Evolutionary conservation across 1,140 invertebrate genomes (phyloP), one percentile per base, ranked within the genome.

Genomic region (Pogonus chalceus): DNA sequence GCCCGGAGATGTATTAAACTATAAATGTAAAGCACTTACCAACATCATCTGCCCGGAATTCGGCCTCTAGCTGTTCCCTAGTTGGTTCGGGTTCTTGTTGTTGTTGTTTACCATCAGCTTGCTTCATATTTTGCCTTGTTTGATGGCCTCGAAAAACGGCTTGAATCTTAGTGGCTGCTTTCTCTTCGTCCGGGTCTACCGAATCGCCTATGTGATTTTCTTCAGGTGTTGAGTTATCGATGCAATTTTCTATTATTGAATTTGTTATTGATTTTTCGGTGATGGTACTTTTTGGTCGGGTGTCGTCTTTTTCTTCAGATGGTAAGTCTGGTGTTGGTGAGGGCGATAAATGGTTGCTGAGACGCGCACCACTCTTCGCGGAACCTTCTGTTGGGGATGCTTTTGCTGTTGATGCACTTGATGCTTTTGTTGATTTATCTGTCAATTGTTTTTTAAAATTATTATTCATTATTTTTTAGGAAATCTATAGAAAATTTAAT

Each of bases 21-120:
- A 31, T 31, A 31, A 31, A 31, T n/a, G n/a, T n/a, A 31, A 31
- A 43, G 18, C 18, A 60, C 72, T 66, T 69, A 88, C 87, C 85
- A 78, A 82, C 79, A 72, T 88, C 86, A 69, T 87, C 85, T 54
- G 81, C 74, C 56, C 80, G 72, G 69, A 88, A 88, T 69, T 88
- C 85, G 49, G 82, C 78, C 63, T 86, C 79, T 53, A 88, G 73
- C 66, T 88, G 77, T 60, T 83, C 83, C 68, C 78, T 79, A 53
- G 80, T 82, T 22, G 81, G 81, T 66, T 83, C 81, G 23, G 66
- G 65, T 51, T 77, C 52, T 70, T 67, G 52, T 68, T 70, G 62
- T 47, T 59, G 60, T 35, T 56, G 58, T 56, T 58, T 59, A 51
- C 37, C 35, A 60, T 62, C 59, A 52, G 73, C 73, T 57, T 75